Base-by-base conservation (phyloP, 2,888 invertebrate genomes). In the Dryocosmus kuriphilus region DNA sequence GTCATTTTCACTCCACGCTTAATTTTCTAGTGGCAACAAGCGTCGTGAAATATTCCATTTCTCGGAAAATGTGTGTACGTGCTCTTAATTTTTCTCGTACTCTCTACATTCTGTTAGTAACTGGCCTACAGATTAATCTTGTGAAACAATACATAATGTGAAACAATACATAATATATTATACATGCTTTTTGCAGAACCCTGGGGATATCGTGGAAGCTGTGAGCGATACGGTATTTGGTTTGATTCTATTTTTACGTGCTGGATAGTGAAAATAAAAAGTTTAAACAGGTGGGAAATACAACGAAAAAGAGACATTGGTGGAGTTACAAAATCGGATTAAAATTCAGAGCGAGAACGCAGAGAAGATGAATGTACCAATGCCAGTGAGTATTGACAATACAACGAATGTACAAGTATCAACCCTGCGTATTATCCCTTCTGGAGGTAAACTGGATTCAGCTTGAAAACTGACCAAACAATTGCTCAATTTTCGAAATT, bases 21-120 rank as follows among this genome's bases (percentile, higher is more conserved):
- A 46, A 67, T 67, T 67, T 67, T 67, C 67, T 16, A 67, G 41
- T 67, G 24, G 27, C 41, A 67, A 67, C 46, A 67, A 67, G 46
- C 67, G 38, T 38, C 65, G 65, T 65, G 65, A 65, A 65, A 38
- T 65, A 65, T 65, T 65, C 65, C 65, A 71, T 71, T 71, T 30
- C 71, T 71, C 32, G 32, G 30, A 30, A 71, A 71, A n/a, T 71
- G 51, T 71, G 51, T 51, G 27, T 51, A 51, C 27, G 19, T 32
- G 27, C 30, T 71, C 30, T 71, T 51, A 30, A 51, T 71, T 51
- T 51, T 51, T 30, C 32, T 71, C n/a, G n/a, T 51, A 46, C n/a
- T 30, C 51, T 67, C 19, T 27, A 67, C 24, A 46, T 67, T 65
- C 65, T 38, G 22, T 38, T 14, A 38, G 41, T 46, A 67, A 22